phyloP scores from a whole-genome alignment of 1,140 invertebrate species.

The Achroia grisella region DNA sequence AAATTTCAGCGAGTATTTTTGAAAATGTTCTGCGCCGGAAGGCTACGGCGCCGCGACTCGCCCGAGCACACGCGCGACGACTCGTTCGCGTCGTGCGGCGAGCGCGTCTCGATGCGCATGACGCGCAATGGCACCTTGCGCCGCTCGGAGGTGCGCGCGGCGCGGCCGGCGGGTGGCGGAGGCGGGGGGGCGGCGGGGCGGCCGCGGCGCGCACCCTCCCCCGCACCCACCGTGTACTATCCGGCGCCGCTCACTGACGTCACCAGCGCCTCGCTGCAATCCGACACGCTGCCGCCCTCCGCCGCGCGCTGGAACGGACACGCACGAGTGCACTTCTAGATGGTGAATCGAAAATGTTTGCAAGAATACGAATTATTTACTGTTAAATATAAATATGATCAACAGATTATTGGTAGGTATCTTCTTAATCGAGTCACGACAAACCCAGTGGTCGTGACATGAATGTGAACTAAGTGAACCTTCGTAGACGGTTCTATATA shows the following conservation, averaged over 20 bases:
- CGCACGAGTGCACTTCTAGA: constrained; percentile 28
- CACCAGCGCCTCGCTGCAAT: constrained; percentile 18
- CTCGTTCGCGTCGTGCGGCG: constrained; percentile 84
- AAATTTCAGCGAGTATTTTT: constrained; percentile 95
- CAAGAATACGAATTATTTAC: too few relatives aligned
- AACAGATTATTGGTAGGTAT: too few relatives aligned
- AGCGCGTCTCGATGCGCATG: constrained; percentile 78
- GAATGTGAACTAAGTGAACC: too few relatives aligned
- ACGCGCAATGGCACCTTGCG: constrained; percentile 72
- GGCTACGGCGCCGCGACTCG: constrained; percentile 75
- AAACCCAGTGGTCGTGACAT: too few relatives aligned
- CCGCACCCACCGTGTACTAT: constrained; percentile 51
- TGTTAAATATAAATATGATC: too few relatives aligned
- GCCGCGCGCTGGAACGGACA: constrained; percentile 35
- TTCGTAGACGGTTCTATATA: too few relatives aligned
- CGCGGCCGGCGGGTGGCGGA: constrained; percentile 42
- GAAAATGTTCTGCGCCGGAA: constrained; percentile 86
- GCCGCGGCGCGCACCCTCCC: constrained; percentile 22
- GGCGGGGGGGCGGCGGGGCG: constrained; percentile 31
- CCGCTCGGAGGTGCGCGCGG: constrained; percentile 67
- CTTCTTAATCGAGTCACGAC: too few relatives aligned
- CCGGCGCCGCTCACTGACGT: constrained; percentile 34
- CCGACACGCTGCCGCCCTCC: constrained; percentile 19
- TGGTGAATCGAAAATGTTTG: too few relatives aligned
- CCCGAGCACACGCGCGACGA: constrained; percentile 82